These are phyloP conservation scores for Tetanocera ferruginea DNA, from an alignment of 2,888 invertebrate species.

Conservation along the genomic window DNA sequence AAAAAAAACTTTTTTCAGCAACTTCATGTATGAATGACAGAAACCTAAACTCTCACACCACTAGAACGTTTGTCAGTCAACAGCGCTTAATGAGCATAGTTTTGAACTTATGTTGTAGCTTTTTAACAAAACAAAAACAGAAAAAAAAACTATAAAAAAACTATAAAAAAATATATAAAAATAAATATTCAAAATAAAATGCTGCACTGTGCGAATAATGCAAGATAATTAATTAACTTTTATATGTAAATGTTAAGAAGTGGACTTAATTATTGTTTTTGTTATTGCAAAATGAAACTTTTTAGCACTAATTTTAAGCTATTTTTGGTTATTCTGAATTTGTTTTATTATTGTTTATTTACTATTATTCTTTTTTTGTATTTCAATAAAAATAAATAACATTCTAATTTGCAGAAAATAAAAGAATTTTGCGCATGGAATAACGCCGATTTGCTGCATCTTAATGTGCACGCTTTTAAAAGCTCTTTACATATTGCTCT, in stretches of 20 bases:
- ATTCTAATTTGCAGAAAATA: not conserved
- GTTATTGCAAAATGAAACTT: not conserved
- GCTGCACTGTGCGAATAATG: conserved; percentile 7
- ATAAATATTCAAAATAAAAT: no score
- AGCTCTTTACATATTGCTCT: no score
- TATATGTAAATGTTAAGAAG: not conserved
- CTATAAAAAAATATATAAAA: not conserved
- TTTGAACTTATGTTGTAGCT: not conserved
- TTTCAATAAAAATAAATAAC: conserved; percentile 14
- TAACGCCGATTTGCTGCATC: not conserved
- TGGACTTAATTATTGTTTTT: conserved; percentile 10
- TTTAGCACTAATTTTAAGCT: not conserved
- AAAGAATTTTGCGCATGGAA: not conserved
- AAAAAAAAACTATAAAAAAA: not conserved
- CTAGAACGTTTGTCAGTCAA: no score
- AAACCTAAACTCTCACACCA: no score
- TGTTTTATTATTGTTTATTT: conserved; percentile 52
- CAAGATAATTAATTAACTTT: not conserved
- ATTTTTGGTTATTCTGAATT: conserved; percentile 48
- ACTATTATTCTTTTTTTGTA: conserved; percentile 49
- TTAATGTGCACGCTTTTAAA: not conserved
- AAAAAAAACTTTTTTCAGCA: no score
- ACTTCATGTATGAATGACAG: no score
- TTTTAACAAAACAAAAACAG: not conserved
- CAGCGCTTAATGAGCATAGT: not conserved